Conservation (phyloP, 2,797 vertebrate species). For the Benthosema pterotum region DNA sequence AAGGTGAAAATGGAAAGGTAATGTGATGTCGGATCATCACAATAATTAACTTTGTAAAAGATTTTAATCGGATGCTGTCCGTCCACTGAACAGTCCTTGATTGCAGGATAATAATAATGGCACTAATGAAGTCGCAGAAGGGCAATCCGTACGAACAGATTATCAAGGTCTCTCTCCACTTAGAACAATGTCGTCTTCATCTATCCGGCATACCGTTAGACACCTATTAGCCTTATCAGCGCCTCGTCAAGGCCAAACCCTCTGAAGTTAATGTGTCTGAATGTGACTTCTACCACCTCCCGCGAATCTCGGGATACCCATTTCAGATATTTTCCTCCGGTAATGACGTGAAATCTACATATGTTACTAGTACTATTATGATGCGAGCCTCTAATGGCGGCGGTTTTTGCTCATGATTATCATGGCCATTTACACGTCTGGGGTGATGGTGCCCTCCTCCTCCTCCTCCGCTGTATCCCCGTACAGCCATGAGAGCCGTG, state of each 20-base stretch:
- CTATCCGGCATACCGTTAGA: slow-evolving; percentile 50
- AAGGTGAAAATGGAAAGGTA: slow-evolving; percentile 13
- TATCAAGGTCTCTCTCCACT: slow-evolving; percentile 76
- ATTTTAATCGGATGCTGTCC: slow-evolving; percentile 46
- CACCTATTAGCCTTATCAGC: slow-evolving; percentile 68
- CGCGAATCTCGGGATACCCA: slow-evolving; percentile 69
- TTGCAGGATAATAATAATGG: slow-evolving; percentile 79
- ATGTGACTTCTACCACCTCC: slow-evolving; percentile 59
- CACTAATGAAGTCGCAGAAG: slow-evolving; percentile 56
- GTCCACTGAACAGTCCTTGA: slow-evolving; percentile 73
- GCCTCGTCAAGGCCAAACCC: slow-evolving; percentile 64
- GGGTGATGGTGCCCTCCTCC: slow-evolving; percentile 72
- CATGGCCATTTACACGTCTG: slow-evolving; percentile 80
- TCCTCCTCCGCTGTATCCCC: slow-evolving; percentile 62
- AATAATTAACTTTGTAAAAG: slow-evolving; percentile 72
- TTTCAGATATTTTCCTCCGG: slow-evolving; percentile 74
- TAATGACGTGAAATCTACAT: slow-evolving; percentile 81
- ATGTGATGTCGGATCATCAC: slow-evolving; percentile 54
- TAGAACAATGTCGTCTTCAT: slow-evolving; percentile 72
- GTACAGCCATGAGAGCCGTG: slow-evolving; percentile 48
- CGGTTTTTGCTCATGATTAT: slow-evolving; percentile 83
- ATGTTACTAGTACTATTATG: slow-evolving; percentile 71
- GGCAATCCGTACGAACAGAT: slow-evolving; percentile 72
- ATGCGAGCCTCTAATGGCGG: slow-evolving; percentile 79
- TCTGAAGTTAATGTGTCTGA: slow-evolving; percentile 62